Conservation (phyloP, 2,888 invertebrate genomes). For the Harpagoxenus sublaevis region DNA sequence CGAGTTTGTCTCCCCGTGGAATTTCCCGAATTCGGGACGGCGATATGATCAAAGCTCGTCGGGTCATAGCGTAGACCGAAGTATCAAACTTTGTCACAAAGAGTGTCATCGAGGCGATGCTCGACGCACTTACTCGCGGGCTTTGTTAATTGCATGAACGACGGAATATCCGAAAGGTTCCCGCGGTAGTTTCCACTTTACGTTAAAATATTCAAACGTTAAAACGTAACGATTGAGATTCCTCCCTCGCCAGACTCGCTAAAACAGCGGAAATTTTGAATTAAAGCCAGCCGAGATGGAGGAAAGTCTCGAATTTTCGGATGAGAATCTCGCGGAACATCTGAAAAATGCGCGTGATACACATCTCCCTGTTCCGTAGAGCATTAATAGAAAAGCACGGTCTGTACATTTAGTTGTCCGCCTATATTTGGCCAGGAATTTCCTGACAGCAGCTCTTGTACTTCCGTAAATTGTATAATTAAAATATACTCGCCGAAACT, state of each 20-base stretch:
- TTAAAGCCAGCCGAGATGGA: not conserved
- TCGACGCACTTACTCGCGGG: not conserved
- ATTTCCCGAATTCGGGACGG: conserved; percentile 43
- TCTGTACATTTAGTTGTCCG: not conserved
- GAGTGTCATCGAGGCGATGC: conserved; percentile 16
- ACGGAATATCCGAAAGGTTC: not conserved
- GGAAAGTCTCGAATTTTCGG: not conserved
- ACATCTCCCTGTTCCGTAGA: not conserved
- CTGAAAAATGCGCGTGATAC: not conserved
- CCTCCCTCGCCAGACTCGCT: not conserved
- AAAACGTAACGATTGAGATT: not conserved
- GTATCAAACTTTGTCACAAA: conserved; percentile 42
- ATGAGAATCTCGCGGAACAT: not conserved
- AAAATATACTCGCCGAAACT: not conserved
- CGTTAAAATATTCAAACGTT: not conserved
- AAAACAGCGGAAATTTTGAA: not conserved
- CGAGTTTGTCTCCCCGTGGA: conserved; percentile 44
- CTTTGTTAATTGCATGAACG: conserved; percentile 16
- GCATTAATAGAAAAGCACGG: conserved; percentile 15
- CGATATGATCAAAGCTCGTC: conserved; percentile 43
- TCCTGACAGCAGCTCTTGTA: not conserved
- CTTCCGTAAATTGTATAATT: conserved; percentile 23
- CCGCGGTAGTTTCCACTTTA: not conserved
- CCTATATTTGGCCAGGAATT: conserved; percentile 8
- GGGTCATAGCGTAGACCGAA: not conserved